These are phyloP conservation scores for Apodemia hepburni DNA, from an alignment of 2,888 invertebrate genomes.

Conservation along the genomic window DNA sequence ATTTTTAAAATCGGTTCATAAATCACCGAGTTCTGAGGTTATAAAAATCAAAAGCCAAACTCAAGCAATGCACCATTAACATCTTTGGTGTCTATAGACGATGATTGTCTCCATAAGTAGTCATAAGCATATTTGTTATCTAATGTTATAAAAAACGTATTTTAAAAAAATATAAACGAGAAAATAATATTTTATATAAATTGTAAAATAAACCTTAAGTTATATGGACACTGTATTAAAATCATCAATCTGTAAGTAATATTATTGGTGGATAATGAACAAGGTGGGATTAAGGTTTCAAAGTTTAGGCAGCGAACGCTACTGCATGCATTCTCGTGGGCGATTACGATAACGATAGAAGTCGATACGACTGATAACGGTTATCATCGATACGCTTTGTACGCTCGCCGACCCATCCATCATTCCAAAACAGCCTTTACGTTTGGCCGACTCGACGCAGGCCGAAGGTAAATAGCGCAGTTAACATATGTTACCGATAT, in stretches of 20 bases:
- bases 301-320: constrained; percentile 38
- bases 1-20: too few relatives aligned
- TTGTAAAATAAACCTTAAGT: constrained; percentile 12
- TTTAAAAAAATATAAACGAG: too few relatives aligned
- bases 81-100: too few relatives aligned
- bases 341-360: constrained; percentile 44
- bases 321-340: constrained; percentile 39
- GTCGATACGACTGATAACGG: constrained; percentile 56
- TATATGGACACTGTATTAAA: constrained; percentile 43
- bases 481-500: constrained; percentile 72
- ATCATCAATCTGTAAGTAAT: constrained; percentile 56
- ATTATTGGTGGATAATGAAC: constrained; percentile 64
- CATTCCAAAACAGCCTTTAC: constrained; percentile 62
- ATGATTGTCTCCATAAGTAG: too few relatives aligned
- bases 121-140: too few relatives aligned
- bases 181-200: too few relatives aligned
- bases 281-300: constrained; percentile 57
- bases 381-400: constrained; percentile 72
- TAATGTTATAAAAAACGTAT: too few relatives aligned
- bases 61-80: too few relatives aligned
- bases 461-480: constrained; percentile 59
- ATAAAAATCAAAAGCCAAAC: too few relatives aligned
- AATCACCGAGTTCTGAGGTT: too few relatives aligned
- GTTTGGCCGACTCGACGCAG: constrained; percentile 58
- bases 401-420: constrained; percentile 73